These are phyloP conservation scores for Yasuhikotakia modesta DNA, from an alignment of 2,797 vertebrate genomes.

Conservation along the genomic window DNA sequence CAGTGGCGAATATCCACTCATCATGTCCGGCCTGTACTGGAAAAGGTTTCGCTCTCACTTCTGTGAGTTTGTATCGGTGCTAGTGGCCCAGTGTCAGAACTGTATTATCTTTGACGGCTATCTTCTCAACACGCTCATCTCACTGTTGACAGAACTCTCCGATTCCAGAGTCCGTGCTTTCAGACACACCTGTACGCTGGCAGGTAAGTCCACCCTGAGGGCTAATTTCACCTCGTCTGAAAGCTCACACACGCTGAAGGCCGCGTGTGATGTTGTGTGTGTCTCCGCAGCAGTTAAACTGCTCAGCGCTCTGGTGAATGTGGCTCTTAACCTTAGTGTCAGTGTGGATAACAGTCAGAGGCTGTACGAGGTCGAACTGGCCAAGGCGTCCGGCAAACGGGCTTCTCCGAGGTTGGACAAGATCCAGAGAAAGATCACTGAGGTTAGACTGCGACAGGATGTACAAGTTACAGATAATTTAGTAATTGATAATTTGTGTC, in stretches of 20 bases:
- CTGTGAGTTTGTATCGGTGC: conserved; percentile 87
- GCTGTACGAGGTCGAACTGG: conserved; percentile 80
- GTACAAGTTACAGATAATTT: not conserved
- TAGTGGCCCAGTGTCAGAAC: conserved; percentile 86
- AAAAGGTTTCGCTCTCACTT: conserved; percentile 89
- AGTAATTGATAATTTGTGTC: too few species aligned
- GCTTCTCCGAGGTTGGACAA: conserved; percentile 77
- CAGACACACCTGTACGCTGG: conserved; percentile 90
- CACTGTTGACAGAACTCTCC: conserved; percentile 85
- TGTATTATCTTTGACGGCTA: conserved; percentile 85
- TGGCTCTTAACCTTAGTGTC: conserved; percentile 81
- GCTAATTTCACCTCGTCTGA: not conserved
- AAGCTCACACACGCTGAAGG: not conserved
- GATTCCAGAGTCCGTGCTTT: conserved; percentile 86
- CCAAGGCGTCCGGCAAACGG: conserved; percentile 72
- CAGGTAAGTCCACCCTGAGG: conserved; percentile 73
- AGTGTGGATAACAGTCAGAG: conserved; percentile 83
- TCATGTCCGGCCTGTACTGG: conserved; percentile 82
- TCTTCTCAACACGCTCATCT: conserved; percentile 86
- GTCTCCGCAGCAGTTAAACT: conserved; percentile 83
- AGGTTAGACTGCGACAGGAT: conserved; percentile 71
- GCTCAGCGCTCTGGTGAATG: conserved; percentile 80
- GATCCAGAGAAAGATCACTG: conserved; percentile 80
- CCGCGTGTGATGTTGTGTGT: not conserved
- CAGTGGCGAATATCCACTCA: conserved; percentile 84